Evolutionary conservation across 1,140 invertebrate genomes (phyloP).

Genomic region (Hydropsyche tenuis): DNA sequence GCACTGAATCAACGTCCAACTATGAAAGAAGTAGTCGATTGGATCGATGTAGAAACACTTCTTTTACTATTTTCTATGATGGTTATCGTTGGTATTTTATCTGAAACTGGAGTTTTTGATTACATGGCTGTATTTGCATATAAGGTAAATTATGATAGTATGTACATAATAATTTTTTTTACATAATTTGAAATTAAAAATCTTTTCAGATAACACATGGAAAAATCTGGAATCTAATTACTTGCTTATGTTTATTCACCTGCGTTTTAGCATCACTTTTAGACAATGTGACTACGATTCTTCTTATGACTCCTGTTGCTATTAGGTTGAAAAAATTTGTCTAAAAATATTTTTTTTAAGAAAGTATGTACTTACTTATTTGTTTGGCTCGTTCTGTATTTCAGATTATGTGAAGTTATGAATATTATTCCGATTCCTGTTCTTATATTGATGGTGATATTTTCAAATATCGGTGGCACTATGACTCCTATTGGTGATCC

Average conservation of each 20-base stretch:
- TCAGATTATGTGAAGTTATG: slow-evolving; percentile 86
- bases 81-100: slow-evolving; percentile 78
- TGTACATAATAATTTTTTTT: background rate
- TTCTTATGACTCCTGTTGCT: slow-evolving; percentile 87
- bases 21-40: slow-evolving; percentile 73
- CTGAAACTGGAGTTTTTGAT: slow-evolving; percentile 83
- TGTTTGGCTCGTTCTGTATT: no score
- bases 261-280: slow-evolving; percentile 82
- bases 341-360: no score
- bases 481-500: slow-evolving; percentile 89
- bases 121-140: slow-evolving; percentile 76
- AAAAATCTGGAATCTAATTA: slow-evolving; percentile 83
- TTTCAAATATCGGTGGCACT: slow-evolving; percentile 87
- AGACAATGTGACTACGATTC: slow-evolving; percentile 89
- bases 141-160: slow-evolving; percentile 59
- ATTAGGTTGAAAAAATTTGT: slow-evolving; percentile 67
- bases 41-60: slow-evolving; percentile 82
- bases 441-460: slow-evolving; percentile 81
- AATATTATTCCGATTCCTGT: slow-evolving; percentile 84
- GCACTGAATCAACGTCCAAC: slow-evolving; percentile 73
- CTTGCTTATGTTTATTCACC: slow-evolving; percentile 80
- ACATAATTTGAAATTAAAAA: background rate
- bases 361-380: no score
- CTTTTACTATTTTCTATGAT: slow-evolving; percentile 86
- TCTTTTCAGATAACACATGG: slow-evolving; percentile 73